A percentile compares a stretch with the other conserved stretches of the same genome.
These are phyloP conservation scores for Falco biarmicus DNA, from an alignment of 2,797 vertebrate genomes.

Conservation along the genomic window DNA sequence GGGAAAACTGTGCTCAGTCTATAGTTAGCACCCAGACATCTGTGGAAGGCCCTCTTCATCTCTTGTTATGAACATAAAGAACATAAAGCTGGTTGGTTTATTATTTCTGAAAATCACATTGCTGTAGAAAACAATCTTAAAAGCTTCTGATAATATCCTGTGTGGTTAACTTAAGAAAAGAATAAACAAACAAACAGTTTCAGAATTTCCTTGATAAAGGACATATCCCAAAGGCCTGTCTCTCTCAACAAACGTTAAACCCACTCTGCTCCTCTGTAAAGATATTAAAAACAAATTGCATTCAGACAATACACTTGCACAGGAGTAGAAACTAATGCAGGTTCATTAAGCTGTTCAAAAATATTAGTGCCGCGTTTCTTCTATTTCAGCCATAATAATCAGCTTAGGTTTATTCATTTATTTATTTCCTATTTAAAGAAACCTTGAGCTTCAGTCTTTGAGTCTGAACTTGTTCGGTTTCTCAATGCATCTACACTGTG, in stretches of 20 bases:
- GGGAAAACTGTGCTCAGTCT: constrained; percentile 21
- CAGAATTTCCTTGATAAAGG: constrained; percentile 43
- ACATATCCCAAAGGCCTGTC: constrained; percentile 8
- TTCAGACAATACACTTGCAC: not conserved
- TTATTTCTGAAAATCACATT: constrained; percentile 59
- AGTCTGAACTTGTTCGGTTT: not conserved
- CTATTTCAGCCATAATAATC: not conserved
- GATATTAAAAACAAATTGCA: not conserved
- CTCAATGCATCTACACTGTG: not conserved
- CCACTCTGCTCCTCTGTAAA: not conserved
- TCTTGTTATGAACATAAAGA: constrained; percentile 25
- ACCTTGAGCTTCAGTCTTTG: not conserved
- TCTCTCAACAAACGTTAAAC: constrained; percentile 43
- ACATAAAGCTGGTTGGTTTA: constrained; percentile 53
- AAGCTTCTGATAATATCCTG: constrained; percentile 25
- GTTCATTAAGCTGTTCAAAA: not conserved
- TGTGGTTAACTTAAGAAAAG: constrained; percentile 43
- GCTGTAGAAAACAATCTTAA: constrained; percentile 62
- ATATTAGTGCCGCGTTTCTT: not conserved
- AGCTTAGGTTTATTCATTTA: not conserved
- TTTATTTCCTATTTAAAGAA: not conserved
- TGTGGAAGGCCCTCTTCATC: constrained; percentile 5
- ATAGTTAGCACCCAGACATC: constrained; percentile 34
- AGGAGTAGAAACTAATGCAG: not conserved
- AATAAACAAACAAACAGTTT: constrained; percentile 45